Evolutionary conservation across 2,888 invertebrate species (phyloP), one percentile per base, ranked within the genome.

Genomic region (Scaptomyza reducta): DNA sequence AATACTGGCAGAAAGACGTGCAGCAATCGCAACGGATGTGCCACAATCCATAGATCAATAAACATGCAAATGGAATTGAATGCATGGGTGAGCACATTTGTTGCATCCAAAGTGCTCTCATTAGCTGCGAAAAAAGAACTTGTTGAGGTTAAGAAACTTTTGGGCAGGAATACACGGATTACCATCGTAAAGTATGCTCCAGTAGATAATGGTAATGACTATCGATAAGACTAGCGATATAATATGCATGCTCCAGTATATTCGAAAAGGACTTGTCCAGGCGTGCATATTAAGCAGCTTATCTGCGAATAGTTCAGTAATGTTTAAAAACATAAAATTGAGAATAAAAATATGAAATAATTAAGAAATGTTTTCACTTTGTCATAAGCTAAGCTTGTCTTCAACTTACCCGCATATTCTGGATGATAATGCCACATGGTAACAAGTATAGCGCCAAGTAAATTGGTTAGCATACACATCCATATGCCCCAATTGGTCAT

Each of bases 41-140:
- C 93, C 9, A 95, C 95, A 53, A 97, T 92, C 58, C 93, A 93
- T 46, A 96, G 90, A 91, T 97, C 97, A 5, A 94, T 70, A 40
- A 96, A 89, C 94, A 96, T 96, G 70, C 95, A 91, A 10, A 95
- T 79, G 0, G 96, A 95, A 92, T 97, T 97, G 70, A 94, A 93
- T 11, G 94, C 95, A 90, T 97, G 97, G 0, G 95, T 94, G 54
- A 96, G 92, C 16, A 96, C 90, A 90, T 96, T 96, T 42, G 95
- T 92, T 0, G 93, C 93, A 68, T 75, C 88, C 64, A 90, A 62
- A 4, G 67, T 53, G 42, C 67, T 78, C 59, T 90, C 87, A 27
- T 79, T 77, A 11, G 92, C 94, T 94, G 90, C 6, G 7, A 33
- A 33, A 6, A 13, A 13, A 11, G 11, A 41, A 10, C 11, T 25